A percentile compares a stretch with the other conserved stretches of the same genome.
phyloP scores from a whole-genome alignment of 2,113 vertebrate species.

The Peromyscus californicus region DNA sequence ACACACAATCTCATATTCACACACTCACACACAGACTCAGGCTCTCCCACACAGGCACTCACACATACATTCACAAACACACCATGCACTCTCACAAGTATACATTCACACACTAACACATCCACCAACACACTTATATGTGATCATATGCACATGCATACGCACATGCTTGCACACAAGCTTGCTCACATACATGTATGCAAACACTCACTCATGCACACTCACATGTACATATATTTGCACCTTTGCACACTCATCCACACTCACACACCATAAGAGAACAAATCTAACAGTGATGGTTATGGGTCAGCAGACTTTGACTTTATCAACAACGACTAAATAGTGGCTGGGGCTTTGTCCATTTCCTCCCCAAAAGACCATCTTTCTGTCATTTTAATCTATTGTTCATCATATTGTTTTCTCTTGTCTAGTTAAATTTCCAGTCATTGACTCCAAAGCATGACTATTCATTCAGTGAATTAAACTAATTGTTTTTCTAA shows the following conservation, averaged over 20 bases:
- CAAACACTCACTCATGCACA: neutral
- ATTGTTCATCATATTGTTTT: neutral
- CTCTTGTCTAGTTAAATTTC: slow-evolving; percentile 22
- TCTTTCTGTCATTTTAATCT: neutral
- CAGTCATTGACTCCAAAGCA: slow-evolving; percentile 27
- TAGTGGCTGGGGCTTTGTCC: neutral
- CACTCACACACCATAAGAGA: neutral
- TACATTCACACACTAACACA: neutral
- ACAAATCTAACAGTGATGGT: neutral
- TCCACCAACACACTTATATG: neutral
- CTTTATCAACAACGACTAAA: neutral
- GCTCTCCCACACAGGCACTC: neutral
- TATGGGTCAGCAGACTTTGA: neutral
- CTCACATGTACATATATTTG: neutral
- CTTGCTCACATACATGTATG: neutral
- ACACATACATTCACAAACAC: neutral
- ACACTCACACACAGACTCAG: neutral
- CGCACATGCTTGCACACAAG: neutral
- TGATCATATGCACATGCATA: neutral
- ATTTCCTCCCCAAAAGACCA: neutral
- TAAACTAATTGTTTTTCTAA: slow-evolving; percentile 43
- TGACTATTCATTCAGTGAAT: slow-evolving; percentile 1
- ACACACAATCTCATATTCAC: neutral
- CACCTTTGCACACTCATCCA: neutral
- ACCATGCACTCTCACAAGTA: neutral